Evolutionary conservation across 2,888 invertebrate genomes (phyloP).

Genomic region (Xestia rhomboidea): DNA sequence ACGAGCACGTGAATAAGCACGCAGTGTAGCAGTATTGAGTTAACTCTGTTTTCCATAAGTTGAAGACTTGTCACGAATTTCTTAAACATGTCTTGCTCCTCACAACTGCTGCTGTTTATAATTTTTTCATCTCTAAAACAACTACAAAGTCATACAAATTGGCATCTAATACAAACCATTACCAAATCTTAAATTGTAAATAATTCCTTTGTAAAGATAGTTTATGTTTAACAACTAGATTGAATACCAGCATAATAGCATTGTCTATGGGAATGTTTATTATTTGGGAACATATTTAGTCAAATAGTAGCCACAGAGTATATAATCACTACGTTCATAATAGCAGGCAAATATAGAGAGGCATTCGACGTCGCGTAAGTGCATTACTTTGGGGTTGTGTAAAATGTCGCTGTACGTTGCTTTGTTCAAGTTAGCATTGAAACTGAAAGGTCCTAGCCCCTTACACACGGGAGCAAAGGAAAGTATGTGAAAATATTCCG

Average conservation of each 20-base stretch:
- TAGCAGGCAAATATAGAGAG: constrained; percentile 51
- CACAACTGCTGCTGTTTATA: neutral
- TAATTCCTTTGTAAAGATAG: constrained; percentile 43
- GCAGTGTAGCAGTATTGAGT: no score
- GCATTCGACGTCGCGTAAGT: constrained; percentile 37
- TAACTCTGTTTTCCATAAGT: neutral
- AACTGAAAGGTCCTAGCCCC: constrained; percentile 58
- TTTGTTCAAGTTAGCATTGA: constrained; percentile 68
- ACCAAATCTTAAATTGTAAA: constrained; percentile 43
- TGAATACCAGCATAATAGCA: constrained; percentile 44
- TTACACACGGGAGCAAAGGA: constrained; percentile 52
- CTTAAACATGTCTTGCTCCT: neutral
- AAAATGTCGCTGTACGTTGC: constrained; percentile 73
- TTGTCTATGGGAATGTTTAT: constrained; percentile 60
- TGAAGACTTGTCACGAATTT: neutral
- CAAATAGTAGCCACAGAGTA: no score
- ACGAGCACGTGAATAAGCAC: no score
- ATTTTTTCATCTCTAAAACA: neutral
- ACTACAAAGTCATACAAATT: neutral
- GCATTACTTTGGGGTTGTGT: constrained; percentile 52
- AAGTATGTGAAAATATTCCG: constrained; percentile 61
- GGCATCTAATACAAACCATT: neutral
- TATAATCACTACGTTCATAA: no score
- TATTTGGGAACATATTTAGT: constrained; percentile 40
- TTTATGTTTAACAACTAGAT: constrained; percentile 52